Evolutionary conservation across 2,888 invertebrate species (phyloP).

Genomic region (Litoditis marina): DNA sequence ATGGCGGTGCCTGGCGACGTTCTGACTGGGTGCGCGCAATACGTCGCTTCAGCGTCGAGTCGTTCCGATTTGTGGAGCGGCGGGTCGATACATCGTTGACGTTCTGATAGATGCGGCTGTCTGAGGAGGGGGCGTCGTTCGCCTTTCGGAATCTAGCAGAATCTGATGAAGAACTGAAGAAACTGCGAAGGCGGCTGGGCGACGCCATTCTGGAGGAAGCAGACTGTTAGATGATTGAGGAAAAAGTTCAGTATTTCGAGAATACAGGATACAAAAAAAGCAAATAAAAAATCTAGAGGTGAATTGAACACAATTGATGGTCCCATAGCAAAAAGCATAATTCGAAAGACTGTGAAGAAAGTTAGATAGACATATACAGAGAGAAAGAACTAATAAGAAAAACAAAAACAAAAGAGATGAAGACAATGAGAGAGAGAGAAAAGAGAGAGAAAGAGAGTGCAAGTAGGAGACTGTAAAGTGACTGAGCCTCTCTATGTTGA

Average conservation of each 20-base stretch:
- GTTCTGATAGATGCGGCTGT: constrained; percentile 10
- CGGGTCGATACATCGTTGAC: background rate
- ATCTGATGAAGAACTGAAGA: constrained; percentile 2
- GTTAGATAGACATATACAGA: too few species aligned
- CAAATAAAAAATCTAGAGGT: too few species aligned
- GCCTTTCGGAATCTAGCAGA: background rate
- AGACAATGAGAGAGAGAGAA: too few species aligned
- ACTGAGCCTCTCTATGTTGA: too few species aligned
- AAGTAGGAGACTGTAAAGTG: too few species aligned
- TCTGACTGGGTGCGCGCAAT: constrained; percentile 38
- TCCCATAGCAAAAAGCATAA: background rate
- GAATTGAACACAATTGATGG: too few species aligned
- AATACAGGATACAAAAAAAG: too few species aligned
- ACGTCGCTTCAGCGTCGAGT: constrained; percentile 35
- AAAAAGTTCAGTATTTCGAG: background rate
- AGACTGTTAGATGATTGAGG: background rate
- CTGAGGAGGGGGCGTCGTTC: background rate
- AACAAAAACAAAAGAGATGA: too few species aligned
- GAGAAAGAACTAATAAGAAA: too few species aligned
- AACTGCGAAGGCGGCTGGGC: background rate
- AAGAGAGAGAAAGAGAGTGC: too few species aligned
- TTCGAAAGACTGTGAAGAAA: too few species aligned
- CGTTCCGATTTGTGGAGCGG: constrained; percentile 18
- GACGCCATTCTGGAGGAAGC: background rate
- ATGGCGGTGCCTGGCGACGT: constrained; percentile 9